Evolutionary conservation across 2,797 vertebrate species (phyloP), one percentile per base, ranked within the genome.

Genomic region (Acipenser oxyrinchus): DNA sequence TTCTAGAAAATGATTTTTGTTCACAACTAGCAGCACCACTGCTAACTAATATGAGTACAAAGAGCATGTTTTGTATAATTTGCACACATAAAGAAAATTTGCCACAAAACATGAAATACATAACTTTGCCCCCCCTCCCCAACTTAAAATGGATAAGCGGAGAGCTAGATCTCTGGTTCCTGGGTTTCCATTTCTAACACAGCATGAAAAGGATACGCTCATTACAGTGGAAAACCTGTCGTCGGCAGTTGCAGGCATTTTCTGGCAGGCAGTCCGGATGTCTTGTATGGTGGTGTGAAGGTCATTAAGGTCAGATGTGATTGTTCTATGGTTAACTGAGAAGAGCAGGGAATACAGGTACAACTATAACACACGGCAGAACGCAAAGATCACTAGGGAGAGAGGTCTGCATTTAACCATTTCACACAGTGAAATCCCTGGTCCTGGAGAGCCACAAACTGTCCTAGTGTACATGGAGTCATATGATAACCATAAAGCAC

Each of bases 161-260:
- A 4, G 23, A 3, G 23, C 23, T 37, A 2, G 23, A 37, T 37
- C 23, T 37, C 23, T 37, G 23, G 1, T 37, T 37, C 23, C 23
- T 37, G 23, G 23, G 23, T 37, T 37, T 37, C 23, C 23, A 37
- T 37, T 37, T 37, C 37, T 37, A 37, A 37, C 37, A 37, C 37
- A 37, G 37, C 37, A 37, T 37, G 37, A 37, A 37, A 84, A 94
- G 92, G 94, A 84, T 97, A 97, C 96, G 0, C 82, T 90, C 97
- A 99, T 99, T 74, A 95, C 92, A 0, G 88, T 66, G 0, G 93
- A 86, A 52, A 98, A 99, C 67, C 89, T 92, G 86, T 98, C 97
- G 75, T 98, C 95, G 0, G 88, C 71, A 0, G 91, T 91, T 49
- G 89, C 85, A 1, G 86, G 80, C 86, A 95, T 94, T 77, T 82